Evolutionary conservation across 2,888 invertebrate genomes (phyloP).

Genomic region (Chaitophorus viminalis): DNA sequence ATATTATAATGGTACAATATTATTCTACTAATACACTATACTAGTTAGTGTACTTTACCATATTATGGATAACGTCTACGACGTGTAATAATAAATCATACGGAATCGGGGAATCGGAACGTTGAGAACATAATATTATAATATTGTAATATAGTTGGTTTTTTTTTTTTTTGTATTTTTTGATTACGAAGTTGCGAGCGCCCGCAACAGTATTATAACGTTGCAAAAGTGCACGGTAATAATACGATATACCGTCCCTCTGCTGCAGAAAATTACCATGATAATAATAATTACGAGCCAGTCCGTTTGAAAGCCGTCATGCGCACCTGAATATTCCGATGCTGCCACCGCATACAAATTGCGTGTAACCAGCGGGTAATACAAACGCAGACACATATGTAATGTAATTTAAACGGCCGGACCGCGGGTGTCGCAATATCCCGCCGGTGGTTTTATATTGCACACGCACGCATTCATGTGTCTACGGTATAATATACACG

Average conservation of each 20-base stretch:
- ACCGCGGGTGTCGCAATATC: not conserved
- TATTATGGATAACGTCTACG: not conserved
- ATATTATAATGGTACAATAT: not conserved
- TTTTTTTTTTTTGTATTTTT: not conserved
- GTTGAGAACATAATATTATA: not conserved
- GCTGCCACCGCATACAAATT: not conserved
- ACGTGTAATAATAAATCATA: not conserved
- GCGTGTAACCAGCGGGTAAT: constrained; percentile 9
- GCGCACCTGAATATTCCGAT: not conserved
- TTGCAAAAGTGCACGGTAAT: not conserved
- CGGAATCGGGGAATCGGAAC: not conserved
- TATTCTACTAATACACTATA: not conserved
- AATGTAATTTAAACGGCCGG: not conserved
- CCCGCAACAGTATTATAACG: not conserved
- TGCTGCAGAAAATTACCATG: not conserved
- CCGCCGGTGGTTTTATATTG: not conserved
- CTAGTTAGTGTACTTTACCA: not conserved
- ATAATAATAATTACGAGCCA: not conserved
- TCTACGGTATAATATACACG: not conserved
- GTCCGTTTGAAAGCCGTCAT: not conserved
- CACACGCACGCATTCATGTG: not conserved
- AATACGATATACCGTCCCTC: not conserved
- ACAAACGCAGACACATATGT: not conserved
- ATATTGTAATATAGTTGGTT: not conserved
- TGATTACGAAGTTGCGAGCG: not conserved